Evolutionary conservation across 2,113 vertebrate species (phyloP), one percentile per base, ranked within the genome.

Genomic region (Microcebus griseorufus): DNA sequence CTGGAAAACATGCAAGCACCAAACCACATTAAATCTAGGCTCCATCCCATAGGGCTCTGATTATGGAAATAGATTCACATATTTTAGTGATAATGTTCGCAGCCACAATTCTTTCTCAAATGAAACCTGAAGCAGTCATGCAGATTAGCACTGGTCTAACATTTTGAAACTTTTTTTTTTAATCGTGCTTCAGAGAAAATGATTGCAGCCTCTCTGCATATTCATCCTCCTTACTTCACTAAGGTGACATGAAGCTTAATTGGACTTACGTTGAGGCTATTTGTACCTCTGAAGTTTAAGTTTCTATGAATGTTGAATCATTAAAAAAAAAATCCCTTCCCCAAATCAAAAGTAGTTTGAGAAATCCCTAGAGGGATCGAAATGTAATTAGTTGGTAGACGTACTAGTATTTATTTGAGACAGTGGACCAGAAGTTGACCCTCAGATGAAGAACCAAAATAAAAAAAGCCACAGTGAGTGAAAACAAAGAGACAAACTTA

Each of bases 81-180:
- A 83, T 88, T 95, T 93, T 78, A 93, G 48, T 73, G 88, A 90
- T 79, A 94, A 90, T 81, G 65, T 88, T 88, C 95, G 75, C 70
- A 95, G 79, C 65, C 93, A 94, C 79, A 62, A 37, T 95, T 93
- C 83, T 89, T 92, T 93, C 60, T 93, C 92, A 90, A 69, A 96
- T 90, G 83, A 95, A 97, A 88, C 90, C 62, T 73, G 88, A 94
- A 88, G 55, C 80, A 88, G 64, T 58, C 45, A 78, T 48, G 72
- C 92, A 97, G 72, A 93, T 95, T 95, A 93, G 67, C 76, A 81
- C 83, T 12, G 1, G 75, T 58, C 65, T 55, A 93, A 92, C 83
- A 95, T 90, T 95, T 97, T 93, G 39, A 97, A 95, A 83, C 51
- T 92, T 55, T 23, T 48, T 96, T 48, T 96, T 97, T 95, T 67